These are phyloP conservation scores for Condylura cristata DNA, from an alignment of 2,113 vertebrate genomes.

Conservation along the genomic window DNA sequence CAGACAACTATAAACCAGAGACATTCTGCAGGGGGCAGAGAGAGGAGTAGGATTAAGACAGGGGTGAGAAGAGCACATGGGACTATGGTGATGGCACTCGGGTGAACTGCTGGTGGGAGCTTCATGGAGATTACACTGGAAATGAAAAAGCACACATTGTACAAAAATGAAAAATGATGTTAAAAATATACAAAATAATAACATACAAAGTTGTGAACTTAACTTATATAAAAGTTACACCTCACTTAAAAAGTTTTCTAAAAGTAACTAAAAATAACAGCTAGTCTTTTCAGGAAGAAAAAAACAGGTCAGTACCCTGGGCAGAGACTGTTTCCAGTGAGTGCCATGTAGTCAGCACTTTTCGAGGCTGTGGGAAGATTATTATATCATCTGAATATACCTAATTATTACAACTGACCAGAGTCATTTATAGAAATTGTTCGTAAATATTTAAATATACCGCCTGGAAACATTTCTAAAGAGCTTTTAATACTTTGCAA, in stretches of 20 bases:
- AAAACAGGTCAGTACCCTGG: not conserved
- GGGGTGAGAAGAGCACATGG: too few relatives aligned
- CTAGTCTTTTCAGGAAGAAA: slow-evolving; percentile 16
- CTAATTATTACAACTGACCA: slow-evolving; percentile 70
- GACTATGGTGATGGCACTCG: too few relatives aligned
- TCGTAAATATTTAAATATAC: slow-evolving; percentile 70
- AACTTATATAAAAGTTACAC: not conserved
- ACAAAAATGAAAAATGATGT: too few relatives aligned
- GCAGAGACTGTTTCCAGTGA: not conserved
- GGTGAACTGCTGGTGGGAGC: too few relatives aligned
- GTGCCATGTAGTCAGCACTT: not conserved
- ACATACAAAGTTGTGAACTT: not conserved
- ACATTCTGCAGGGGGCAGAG: too few relatives aligned
- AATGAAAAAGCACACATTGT: too few relatives aligned
- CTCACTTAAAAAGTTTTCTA: not conserved
- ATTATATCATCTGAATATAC: slow-evolving; percentile 2
- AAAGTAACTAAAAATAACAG: slow-evolving; percentile 24
- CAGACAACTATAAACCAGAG: too few relatives aligned
- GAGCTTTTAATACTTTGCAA: slow-evolving; percentile 56
- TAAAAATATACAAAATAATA: too few relatives aligned
- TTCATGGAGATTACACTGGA: too few relatives aligned
- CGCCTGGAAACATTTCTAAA: slow-evolving; percentile 63
- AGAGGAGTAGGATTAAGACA: too few relatives aligned
- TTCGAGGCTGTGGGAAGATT: not conserved
- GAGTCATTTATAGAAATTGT: slow-evolving; percentile 70